Percentiles rank a stretch among this genome's conserved stretches.
Evolutionary conservation across 1,140 invertebrate species (phyloP).

Genomic region (Latrodectus geometricus): DNA sequence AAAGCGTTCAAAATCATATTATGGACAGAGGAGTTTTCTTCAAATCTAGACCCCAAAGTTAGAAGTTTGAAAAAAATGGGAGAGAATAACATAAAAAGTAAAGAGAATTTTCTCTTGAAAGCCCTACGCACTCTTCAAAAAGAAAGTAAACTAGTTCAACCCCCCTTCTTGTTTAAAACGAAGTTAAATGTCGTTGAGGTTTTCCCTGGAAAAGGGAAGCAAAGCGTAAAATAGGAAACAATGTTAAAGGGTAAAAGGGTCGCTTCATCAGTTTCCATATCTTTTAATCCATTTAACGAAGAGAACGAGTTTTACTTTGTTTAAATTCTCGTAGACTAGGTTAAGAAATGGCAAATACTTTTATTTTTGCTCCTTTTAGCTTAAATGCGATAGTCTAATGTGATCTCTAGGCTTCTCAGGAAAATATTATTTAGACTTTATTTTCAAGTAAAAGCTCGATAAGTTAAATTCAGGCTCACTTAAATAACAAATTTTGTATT

Average conservation of each 20-base stretch:
- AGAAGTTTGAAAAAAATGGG: not conserved
- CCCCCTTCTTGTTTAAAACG: conserved; percentile 36
- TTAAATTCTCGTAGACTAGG: not conserved
- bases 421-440: not conserved
- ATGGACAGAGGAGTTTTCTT: conserved; percentile 19
- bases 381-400: not conserved
- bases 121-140: conserved; percentile 23
- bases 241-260: conserved; percentile 6
- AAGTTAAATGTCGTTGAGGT: conserved; percentile 43
- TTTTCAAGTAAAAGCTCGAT: no score
- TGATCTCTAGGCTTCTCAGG: not conserved
- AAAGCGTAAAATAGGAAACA: not conserved
- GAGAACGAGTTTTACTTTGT: not conserved
- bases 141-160: conserved; percentile 36
- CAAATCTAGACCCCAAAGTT: conserved; percentile 3
- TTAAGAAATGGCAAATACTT: not conserved
- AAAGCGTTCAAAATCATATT: conserved; percentile 58
- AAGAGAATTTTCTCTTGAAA: not conserved
- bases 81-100: not conserved
- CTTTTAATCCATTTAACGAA: conserved; percentile 54
- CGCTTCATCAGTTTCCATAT: conserved; percentile 30
- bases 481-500: no score
- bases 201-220: not conserved
- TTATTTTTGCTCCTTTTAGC: not conserved
- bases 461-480: no score